These are phyloP conservation scores for Cercopithecus mona DNA, from an alignment of 2,113 vertebrate species.

Conservation along the genomic window DNA sequence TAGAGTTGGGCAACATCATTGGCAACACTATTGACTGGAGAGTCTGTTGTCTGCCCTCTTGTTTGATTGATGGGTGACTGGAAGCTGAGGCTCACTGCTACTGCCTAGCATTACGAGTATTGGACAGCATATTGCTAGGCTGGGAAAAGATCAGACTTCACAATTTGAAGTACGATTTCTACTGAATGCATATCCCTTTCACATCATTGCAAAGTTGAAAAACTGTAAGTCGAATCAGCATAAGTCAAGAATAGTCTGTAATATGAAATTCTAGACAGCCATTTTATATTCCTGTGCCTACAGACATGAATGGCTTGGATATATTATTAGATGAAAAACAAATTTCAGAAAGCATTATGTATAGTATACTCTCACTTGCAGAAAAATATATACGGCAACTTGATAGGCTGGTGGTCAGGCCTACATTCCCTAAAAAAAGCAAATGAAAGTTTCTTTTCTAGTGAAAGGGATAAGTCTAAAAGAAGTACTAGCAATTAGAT, in stretches of 20 bases:
- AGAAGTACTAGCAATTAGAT: background rate
- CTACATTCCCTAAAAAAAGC: background rate
- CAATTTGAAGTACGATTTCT: background rate
- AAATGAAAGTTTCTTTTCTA: background rate
- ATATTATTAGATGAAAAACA: background rate
- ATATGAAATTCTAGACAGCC: background rate
- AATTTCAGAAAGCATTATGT: conserved; percentile 26
- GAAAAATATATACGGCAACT: background rate
- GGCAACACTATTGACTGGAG: background rate
- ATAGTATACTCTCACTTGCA: background rate
- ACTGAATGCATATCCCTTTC: background rate
- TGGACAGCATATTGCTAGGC: background rate
- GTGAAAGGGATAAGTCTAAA: background rate
- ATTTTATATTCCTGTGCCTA: conserved; percentile 27
- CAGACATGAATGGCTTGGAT: background rate
- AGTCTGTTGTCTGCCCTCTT: background rate
- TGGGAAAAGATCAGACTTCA: background rate
- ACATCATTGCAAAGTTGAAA: background rate
- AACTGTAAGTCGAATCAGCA: background rate
- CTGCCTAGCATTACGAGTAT: background rate
- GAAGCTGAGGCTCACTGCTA: background rate
- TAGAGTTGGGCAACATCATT: background rate
- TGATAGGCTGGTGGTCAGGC: background rate
- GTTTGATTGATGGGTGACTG: background rate
- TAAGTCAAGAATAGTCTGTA: background rate